These are phyloP conservation scores for Irena cyanogastra DNA, from an alignment of 2,113 vertebrate genomes.

Conservation along the genomic window DNA sequence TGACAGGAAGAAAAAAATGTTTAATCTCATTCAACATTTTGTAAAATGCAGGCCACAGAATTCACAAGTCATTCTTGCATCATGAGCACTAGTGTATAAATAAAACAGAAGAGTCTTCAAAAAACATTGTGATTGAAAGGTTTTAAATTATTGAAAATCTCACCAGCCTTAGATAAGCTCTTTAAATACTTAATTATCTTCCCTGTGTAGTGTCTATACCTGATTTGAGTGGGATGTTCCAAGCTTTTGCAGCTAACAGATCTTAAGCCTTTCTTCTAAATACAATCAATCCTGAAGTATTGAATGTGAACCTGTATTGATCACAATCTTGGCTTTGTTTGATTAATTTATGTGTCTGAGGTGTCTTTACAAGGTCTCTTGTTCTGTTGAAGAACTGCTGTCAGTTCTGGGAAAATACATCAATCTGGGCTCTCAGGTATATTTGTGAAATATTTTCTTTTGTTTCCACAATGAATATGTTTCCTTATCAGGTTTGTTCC, in stretches of 20 bases:
- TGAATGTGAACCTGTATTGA: background rate
- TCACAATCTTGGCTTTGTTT: background rate
- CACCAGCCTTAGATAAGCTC: background rate
- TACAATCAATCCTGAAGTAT: background rate
- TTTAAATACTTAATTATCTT: background rate
- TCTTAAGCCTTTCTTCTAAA: background rate
- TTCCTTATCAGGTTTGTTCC: background rate
- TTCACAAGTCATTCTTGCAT: background rate
- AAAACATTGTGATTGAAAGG: background rate
- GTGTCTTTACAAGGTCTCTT: background rate
- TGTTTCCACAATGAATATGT: background rate
- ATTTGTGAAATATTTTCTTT: background rate
- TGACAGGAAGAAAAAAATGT: background rate
- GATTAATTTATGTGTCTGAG: background rate
- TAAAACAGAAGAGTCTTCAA: background rate
- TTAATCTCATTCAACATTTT: background rate
- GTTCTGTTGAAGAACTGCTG: background rate
- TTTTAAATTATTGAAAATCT: background rate
- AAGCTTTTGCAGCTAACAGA: background rate
- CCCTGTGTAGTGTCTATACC: background rate
- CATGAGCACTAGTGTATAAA: background rate
- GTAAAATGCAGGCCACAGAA: background rate
- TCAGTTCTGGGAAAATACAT: background rate
- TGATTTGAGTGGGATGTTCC: background rate
- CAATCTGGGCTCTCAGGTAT: background rate